Evolutionary conservation across 2,888 invertebrate species (phyloP), one percentile per base, ranked within the genome.

Genomic region (Amphimallon solstitiale): DNA sequence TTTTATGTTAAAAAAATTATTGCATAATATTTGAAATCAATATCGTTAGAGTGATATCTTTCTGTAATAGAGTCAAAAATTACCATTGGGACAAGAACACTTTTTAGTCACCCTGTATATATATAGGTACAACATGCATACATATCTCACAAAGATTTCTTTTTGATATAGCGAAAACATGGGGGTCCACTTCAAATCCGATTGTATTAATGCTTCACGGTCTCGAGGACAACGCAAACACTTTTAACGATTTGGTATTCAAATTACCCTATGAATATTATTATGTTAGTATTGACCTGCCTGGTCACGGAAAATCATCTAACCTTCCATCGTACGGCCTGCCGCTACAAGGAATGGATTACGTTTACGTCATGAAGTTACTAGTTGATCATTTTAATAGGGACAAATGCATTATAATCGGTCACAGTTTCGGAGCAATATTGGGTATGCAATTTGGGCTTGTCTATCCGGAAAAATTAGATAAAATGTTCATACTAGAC

Each of bases 151-250:
- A 10, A 6, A 7, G 17, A 15, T 23, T 35, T 23, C 17, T 37
- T 46, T 59, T 70, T 61, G 48, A 79, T 79, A 1, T 77, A 86
- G 87, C 86, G 12, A 80, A 87, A 73, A 85, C 85, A 63, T 87
- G 87, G 86, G 88, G 88, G 0, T 78, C 84, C 62, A 81, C 82
- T 70, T 74, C 75, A 7, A 79, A 84, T 29, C 84, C 85, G 0
- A 86, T 86, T 0, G 83, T 87, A 9, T 74, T 88, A 14, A 81
- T 85, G 5, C 80, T 86, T 29, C 88, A 87, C 68, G 88, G 87
- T 0, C 76, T 78, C 65, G 80, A 83, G 68, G 87, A 88, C 74
- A 85, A 86, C 0, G 84, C 85, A 0, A 84, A 84, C 1, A 83
- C 84, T 54, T 87, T 86, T 76, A 80, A 86, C 46, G 82, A 82